These are phyloP conservation scores for Coilia nasus DNA, from an alignment of 2,797 vertebrate genomes.

Conservation along the genomic window DNA sequence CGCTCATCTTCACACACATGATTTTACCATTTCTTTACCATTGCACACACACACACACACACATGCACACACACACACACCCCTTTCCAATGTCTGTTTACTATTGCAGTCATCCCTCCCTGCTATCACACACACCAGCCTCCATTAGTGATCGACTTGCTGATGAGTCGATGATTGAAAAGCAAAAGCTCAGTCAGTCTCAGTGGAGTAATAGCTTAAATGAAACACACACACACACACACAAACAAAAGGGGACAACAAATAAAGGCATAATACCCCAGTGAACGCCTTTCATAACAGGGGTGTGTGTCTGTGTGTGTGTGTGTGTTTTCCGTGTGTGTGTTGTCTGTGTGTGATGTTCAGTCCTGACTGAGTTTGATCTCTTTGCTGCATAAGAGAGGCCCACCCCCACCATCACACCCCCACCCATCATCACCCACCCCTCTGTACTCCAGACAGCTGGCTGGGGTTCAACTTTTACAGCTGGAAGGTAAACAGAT, in stretches of 20 bases:
- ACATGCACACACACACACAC: too few relatives aligned
- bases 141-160: neutral
- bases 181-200: neutral
- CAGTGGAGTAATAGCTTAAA: neutral
- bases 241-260: neutral
- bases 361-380: too few relatives aligned
- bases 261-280: neutral
- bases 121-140: neutral
- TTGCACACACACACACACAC: too few relatives aligned
- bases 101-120: neutral
- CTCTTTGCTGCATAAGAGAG: too few relatives aligned
- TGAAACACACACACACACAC: too few relatives aligned
- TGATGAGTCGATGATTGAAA: neutral
- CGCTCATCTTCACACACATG: neutral
- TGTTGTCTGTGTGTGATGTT: too few relatives aligned
- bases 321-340: neutral
- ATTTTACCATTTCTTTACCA: too few relatives aligned
- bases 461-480: too few relatives aligned
- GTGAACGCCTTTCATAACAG: neutral
- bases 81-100: neutral
- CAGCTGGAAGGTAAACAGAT: too few relatives aligned
- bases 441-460: too few relatives aligned
- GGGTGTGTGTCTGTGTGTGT: neutral
- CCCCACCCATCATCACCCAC: too few relatives aligned
- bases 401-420: too few relatives aligned